Conservation (phyloP, 2,888 invertebrate species). For the Oscheius sp. region DNA sequence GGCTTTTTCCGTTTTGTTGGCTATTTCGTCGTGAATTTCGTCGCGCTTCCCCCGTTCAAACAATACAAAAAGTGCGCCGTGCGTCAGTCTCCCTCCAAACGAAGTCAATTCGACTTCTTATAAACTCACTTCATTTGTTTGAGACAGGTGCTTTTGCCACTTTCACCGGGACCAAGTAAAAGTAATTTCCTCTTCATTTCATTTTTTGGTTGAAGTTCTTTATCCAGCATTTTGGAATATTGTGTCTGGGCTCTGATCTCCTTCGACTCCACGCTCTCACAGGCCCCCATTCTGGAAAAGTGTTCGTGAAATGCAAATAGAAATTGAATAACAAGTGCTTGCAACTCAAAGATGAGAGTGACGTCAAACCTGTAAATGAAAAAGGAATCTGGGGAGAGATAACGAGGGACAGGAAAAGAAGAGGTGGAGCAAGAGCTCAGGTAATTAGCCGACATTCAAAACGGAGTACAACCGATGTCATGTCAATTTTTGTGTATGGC, state of each 20-base stretch:
- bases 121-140: constrained; percentile 63
- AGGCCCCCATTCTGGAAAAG: constrained; percentile 25
- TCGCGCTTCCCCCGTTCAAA: too few species aligned
- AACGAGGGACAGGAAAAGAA: background rate
- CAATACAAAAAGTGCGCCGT: background rate
- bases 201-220: constrained; percentile 31
- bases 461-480: background rate
- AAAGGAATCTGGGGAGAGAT: too few species aligned
- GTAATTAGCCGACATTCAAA: constrained; percentile 8
- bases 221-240: constrained; percentile 32
- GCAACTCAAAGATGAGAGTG: background rate
- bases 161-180: constrained; percentile 64
- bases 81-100: background rate
- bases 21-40: too few species aligned
- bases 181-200: constrained; percentile 37
- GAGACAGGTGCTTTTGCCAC: constrained; percentile 67
- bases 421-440: background rate
- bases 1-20: too few species aligned
- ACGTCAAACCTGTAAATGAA: background rate
- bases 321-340: background rate
- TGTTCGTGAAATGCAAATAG: background rate
- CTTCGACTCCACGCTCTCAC: constrained; percentile 32
- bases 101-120: background rate
- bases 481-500: too few species aligned
- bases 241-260: constrained; percentile 17